A percentile compares a stretch with the other conserved stretches of the same genome.
Conservation (phyloP, 1,140 invertebrate species). For the Branchinecta lynchi region DNA sequence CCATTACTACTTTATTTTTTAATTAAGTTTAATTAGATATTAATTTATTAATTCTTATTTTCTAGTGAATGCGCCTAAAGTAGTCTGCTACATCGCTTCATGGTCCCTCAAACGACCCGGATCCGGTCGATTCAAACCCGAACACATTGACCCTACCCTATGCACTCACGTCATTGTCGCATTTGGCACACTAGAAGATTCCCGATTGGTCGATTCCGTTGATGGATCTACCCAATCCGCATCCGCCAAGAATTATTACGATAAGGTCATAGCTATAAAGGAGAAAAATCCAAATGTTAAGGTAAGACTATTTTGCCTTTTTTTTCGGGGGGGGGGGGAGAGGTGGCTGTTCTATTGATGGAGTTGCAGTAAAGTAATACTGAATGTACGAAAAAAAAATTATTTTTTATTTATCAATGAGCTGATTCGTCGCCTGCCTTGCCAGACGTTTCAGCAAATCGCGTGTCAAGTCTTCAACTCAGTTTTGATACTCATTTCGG, state of each 20-base stretch:
- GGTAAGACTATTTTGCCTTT: slow-evolving; percentile 31
- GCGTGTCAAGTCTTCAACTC: no score
- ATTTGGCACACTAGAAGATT: slow-evolving; percentile 61
- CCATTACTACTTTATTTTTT: no score
- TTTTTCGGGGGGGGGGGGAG: no score
- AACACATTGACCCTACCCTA: slow-evolving; percentile 64
- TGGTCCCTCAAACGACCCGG: slow-evolving; percentile 81
- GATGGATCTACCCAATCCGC: slow-evolving; percentile 10
- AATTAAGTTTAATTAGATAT: no score
- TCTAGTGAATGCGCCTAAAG: slow-evolving; percentile 38
- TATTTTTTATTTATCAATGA: no score
- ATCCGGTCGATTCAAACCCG: slow-evolving; percentile 65
- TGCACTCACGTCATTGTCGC: slow-evolving; percentile 89
- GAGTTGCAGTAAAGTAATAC: no score
- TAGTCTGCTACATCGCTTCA: slow-evolving; percentile 84
- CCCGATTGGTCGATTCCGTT: slow-evolving; percentile 14
- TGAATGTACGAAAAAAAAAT: no score
- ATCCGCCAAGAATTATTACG: slow-evolving; percentile 16
- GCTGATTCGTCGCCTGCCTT: no score
- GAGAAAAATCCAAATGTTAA: slow-evolving; percentile 80
- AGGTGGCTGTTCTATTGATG: no score
- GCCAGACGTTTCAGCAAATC: no score
- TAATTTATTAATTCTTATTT: background rate
- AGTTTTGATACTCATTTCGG: no score
- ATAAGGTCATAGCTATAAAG: slow-evolving; percentile 49